phyloP scores from a whole-genome alignment of 2,888 invertebrate genomes.

The Ganaspis brasiliensis region DNA sequence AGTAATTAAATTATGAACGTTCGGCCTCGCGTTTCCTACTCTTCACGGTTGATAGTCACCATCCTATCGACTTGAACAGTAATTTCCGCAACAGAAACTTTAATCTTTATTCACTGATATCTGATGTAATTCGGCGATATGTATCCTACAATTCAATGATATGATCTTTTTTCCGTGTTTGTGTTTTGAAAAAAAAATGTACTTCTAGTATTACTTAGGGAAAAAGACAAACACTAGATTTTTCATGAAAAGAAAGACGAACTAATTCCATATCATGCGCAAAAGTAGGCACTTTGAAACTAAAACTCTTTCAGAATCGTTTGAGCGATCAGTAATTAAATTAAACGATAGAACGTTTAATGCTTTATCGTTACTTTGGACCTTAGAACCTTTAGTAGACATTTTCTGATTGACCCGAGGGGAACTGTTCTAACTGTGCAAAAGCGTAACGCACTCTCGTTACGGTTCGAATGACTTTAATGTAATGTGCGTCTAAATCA shows the following conservation, averaged over 20 bases:
- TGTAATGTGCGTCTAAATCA: slow-evolving; percentile 44
- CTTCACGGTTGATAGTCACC: slow-evolving; percentile 42
- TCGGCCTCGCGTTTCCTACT: slow-evolving; percentile 30
- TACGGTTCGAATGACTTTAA: slow-evolving; percentile 59
- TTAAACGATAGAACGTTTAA: slow-evolving; percentile 25
- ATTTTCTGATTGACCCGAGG: slow-evolving; percentile 41
- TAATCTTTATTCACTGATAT: neutral
- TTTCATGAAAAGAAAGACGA: too few species aligned
- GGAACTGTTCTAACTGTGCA: slow-evolving; percentile 33
- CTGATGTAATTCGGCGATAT: too few species aligned
- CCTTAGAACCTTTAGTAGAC: slow-evolving; percentile 32
- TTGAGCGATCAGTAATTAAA: slow-evolving; percentile 45
- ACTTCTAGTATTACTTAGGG: neutral
- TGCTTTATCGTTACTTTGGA: slow-evolving; percentile 10
- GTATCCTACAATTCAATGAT: too few species aligned
- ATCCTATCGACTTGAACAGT: slow-evolving; percentile 10
- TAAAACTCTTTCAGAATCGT: slow-evolving; percentile 18
- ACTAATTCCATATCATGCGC: too few species aligned
- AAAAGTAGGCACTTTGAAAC: neutral
- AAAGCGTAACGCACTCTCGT: slow-evolving; percentile 64
- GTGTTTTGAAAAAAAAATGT: neutral
- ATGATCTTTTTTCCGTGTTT: too few species aligned
- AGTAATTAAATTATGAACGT: slow-evolving; percentile 57
- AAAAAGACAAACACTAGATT: too few species aligned
- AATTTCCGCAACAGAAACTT: slow-evolving; percentile 20